These are phyloP conservation scores for Drosophila teissieri DNA, from an alignment of 1,140 invertebrate genomes.

Conservation along the genomic window DNA sequence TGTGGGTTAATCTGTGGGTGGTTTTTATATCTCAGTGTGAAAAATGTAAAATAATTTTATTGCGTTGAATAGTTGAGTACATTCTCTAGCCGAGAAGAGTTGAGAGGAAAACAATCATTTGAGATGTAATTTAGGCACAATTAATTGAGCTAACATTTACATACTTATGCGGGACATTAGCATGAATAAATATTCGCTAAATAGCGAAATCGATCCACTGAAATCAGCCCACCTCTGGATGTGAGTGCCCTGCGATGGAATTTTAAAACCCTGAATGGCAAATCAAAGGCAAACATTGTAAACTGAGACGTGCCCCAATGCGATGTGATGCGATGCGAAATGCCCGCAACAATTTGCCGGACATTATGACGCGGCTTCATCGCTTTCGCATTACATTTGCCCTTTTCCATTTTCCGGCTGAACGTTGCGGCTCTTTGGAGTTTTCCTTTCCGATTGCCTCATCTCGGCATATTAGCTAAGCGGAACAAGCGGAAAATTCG, in stretches of 20 bases:
- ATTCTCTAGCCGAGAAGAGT: too few species aligned
- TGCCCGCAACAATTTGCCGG: conserved; percentile 64
- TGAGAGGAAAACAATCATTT: too few species aligned
- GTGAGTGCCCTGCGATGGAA: not conserved
- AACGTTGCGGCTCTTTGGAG: conserved; percentile 19
- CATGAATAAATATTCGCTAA: not conserved
- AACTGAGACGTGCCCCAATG: conserved; percentile 51
- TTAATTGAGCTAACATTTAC: not conserved
- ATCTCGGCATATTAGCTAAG: conserved; percentile 5
- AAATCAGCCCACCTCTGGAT: conserved; percentile 3
- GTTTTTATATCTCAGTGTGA: not conserved
- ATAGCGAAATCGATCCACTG: not conserved
- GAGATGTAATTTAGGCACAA: too few species aligned
- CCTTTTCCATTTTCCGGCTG: conserved; percentile 42
- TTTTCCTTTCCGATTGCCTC: conserved; percentile 3
- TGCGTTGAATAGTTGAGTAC: too few species aligned
- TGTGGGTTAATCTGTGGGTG: conserved; percentile 8
- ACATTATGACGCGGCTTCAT: conserved; percentile 56
- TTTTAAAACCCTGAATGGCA: conserved; percentile 39
- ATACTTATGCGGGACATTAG: not conserved
- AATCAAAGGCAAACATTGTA: conserved; percentile 50
- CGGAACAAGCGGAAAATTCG: too few species aligned
- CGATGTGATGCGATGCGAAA: conserved; percentile 30
- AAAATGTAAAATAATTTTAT: not conserved
- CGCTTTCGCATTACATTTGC: conserved; percentile 61